A percentile compares a stretch with the other conserved stretches of the same genome.
Conservation (phyloP, 1,140 invertebrate species). For the Drosophila erecta region DNA sequence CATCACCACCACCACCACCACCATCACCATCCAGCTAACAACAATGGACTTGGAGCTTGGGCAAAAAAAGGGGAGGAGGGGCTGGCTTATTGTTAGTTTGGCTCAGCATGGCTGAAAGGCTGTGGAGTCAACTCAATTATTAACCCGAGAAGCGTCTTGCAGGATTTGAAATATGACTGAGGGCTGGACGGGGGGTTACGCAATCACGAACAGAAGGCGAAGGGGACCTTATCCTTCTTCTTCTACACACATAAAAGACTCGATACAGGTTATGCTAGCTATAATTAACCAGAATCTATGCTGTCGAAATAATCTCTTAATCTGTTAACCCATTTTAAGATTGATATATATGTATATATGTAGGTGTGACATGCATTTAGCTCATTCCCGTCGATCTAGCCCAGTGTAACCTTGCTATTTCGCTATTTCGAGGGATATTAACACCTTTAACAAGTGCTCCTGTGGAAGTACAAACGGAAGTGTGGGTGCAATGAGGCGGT, state of each 20-base stretch:
- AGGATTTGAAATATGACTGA: constrained; percentile 18
- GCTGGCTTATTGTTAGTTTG: constrained; percentile 38
- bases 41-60: constrained; percentile 41
- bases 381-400: not conserved
- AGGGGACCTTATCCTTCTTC: not conserved
- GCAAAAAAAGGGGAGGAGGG: not conserved
- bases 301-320: not conserved
- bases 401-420: not conserved
- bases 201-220: not conserved
- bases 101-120: constrained; percentile 29
- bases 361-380: not conserved
- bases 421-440: constrained; percentile 10
- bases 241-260: not conserved
- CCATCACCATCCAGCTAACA: constrained; percentile 31
- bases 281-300: not conserved
- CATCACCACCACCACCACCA: not conserved
- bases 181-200: constrained; percentile 1
- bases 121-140: constrained; percentile 37
- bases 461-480: constrained; percentile 9
- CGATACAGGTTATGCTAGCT: not conserved
- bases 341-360: not conserved
- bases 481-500: constrained; percentile 36
- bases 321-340: not conserved
- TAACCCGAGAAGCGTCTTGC: constrained; percentile 24
- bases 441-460: constrained; percentile 32